phyloP scores from a whole-genome alignment of 2,888 invertebrate species.

The Drosophila limbata region DNA sequence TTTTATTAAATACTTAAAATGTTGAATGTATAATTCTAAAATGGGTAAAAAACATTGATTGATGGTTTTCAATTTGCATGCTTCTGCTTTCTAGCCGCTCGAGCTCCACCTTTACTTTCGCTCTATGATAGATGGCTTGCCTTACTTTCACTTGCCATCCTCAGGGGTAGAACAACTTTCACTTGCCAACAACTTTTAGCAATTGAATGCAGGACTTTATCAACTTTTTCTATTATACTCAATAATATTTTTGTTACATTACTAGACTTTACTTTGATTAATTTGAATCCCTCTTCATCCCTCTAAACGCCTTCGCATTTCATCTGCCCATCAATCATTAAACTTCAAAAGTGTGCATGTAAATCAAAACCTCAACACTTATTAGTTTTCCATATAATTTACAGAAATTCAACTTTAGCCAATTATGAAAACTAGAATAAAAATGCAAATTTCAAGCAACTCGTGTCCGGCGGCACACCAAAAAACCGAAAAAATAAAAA shows the following conservation, averaged over 20 bases:
- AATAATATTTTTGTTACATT: slow-evolving; percentile 32
- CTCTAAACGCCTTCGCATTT: slow-evolving; percentile 28
- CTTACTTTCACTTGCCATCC: slow-evolving; percentile 21
- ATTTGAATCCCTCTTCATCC: slow-evolving; percentile 15
- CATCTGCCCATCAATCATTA: slow-evolving; percentile 46
- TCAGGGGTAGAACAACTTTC: neutral
- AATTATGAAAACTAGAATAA: slow-evolving; percentile 78
- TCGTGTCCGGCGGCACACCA: slow-evolving; percentile 61
- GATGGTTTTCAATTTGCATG: slow-evolving; percentile 68
- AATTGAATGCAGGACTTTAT: slow-evolving; percentile 6
- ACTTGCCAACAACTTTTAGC: slow-evolving; percentile 1
- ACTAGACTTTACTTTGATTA: slow-evolving; percentile 37
- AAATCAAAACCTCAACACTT: slow-evolving; percentile 69
- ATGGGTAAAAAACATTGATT: slow-evolving; percentile 51
- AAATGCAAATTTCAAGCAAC: slow-evolving; percentile 75
- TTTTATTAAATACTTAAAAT: slow-evolving; percentile 8
- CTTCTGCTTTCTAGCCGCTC: slow-evolving; percentile 14
- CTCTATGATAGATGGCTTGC: slow-evolving; percentile 60
- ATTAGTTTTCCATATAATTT: slow-evolving; percentile 76
- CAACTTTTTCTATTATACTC: slow-evolving; percentile 39
- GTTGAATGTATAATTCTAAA: neutral
- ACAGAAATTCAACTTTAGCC: slow-evolving; percentile 65
- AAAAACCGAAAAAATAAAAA: slow-evolving; percentile 16
- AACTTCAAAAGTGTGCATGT: slow-evolving; percentile 42
- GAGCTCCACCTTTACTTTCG: slow-evolving; percentile 19